Conservation (phyloP, 2,888 invertebrate species). For the Drosophila seclusa region DNA sequence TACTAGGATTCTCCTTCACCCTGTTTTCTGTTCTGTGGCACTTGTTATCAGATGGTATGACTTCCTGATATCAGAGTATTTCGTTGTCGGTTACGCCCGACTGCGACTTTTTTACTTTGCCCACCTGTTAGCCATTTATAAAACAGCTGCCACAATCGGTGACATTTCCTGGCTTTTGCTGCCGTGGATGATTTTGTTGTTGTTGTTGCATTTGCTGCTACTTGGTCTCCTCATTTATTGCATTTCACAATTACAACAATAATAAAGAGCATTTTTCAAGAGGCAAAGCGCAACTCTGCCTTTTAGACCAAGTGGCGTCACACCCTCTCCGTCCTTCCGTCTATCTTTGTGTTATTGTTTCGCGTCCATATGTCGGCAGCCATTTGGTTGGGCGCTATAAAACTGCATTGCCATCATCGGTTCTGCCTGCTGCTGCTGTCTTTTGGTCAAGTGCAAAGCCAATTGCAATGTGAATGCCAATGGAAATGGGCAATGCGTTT, state of each 20-base stretch:
- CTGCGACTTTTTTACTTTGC: not conserved
- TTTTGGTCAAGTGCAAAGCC: conserved; percentile 62
- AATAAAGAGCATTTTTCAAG: conserved; percentile 51
- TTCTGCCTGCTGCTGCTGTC: conserved; percentile 36
- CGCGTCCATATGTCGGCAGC: conserved; percentile 75
- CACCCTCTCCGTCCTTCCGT: not conserved
- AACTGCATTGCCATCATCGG: conserved; percentile 56
- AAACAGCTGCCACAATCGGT: conserved; percentile 30
- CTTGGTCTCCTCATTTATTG: conserved; percentile 37
- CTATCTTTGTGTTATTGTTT: conserved; percentile 34
- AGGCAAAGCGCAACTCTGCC: not conserved
- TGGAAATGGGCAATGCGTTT: conserved; percentile 23
- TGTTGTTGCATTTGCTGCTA: conserved; percentile 6
- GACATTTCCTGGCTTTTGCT: conserved; percentile 19
- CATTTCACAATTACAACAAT: conserved; percentile 59
- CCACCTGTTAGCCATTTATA: conserved; percentile 42
- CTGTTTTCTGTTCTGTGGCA: not conserved
- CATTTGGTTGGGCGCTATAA: conserved; percentile 58
- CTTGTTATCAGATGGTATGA: not conserved
- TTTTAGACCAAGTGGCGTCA: conserved; percentile 29
- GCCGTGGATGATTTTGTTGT: conserved; percentile 3
- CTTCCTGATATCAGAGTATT: not conserved
- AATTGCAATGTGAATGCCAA: conserved; percentile 40
- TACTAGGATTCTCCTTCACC: too few relatives aligned
- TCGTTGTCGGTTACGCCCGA: not conserved